Base-by-base conservation (phyloP, 2,797 vertebrate species). In the Semotilus atromaculatus region DNA sequence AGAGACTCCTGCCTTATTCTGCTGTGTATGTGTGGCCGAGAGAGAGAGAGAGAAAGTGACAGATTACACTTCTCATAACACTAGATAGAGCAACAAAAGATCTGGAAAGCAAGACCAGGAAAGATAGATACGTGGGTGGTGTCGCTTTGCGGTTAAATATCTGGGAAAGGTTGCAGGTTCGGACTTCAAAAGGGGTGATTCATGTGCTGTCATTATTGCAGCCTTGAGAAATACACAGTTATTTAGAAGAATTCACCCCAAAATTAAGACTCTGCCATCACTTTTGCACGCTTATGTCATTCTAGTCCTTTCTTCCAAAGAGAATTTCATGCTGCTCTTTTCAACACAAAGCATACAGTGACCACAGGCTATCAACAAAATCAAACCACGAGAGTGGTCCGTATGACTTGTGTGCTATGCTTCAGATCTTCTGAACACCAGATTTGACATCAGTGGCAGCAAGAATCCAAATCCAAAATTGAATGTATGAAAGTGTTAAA, bases 41-140 rank as follows among this genome's bases (percentile, higher is more conserved):
- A 60, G 36, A 62, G 83, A 62, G 83, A 77, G 21, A 29, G 26
- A 64, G 40, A 72, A 58, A 40, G 74, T 36, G 72, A 83, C 34
- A 70, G 26, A 84, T 70, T 78, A 78, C 66, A 68, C 66, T 78
- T 70, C 38, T 26, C 36, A 78, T 71, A 58, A 84, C 51, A 84
- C 66, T 74, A 71, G 38, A 84, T 45, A 84, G 21, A 78, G 78
- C 66, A 75, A 38, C 31, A 68, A 84, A 71, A 70, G 36, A 84
- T 84, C 66, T 84, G 82, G 73, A 84, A 78, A 68, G 64, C 19
- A 78, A 70, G 34, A 36, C 48, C 21, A 5, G 36, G 36, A 77
- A 67, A 77, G 64, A 78, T 67, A 70, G 19, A 78, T 45, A 68
- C 60, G 82, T 84, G 51, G 74, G 74, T 71, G 51, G 82, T 78